phyloP scores from a whole-genome alignment of 2,888 invertebrate genomes.

The Agriopis aurantiaria region DNA sequence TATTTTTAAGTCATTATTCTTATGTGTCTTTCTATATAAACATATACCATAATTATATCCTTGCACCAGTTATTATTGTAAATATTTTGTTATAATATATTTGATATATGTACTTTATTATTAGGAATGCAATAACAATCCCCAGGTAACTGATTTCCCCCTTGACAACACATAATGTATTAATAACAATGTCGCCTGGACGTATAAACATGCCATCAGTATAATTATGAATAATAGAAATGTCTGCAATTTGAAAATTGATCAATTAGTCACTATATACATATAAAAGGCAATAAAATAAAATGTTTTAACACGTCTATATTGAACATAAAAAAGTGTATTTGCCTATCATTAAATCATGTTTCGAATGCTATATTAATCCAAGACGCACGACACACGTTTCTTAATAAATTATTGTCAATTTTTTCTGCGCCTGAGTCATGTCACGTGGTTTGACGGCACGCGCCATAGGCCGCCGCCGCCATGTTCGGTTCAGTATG shows the following conservation, averaged over 20 bases:
- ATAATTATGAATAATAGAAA: constrained; percentile 34
- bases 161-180: not conserved
- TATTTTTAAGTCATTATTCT: not conserved
- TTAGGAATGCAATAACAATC: constrained; percentile 12
- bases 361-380: constrained; percentile 53
- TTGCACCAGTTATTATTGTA: not conserved
- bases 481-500: not conserved
- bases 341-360: constrained; percentile 50
- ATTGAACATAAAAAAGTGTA: constrained; percentile 33
- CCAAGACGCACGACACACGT: constrained; percentile 46
- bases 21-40: not conserved
- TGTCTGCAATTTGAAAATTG: constrained; percentile 32
- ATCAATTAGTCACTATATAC: constrained; percentile 32
- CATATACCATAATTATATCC: too few relatives aligned
- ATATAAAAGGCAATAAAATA: constrained; percentile 41
- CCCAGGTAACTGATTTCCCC: not conserved
- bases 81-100: not conserved
- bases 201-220: constrained; percentile 8
- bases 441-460: constrained; percentile 47
- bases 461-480: constrained; percentile 50
- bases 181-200: constrained; percentile 11
- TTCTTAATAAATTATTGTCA: constrained; percentile 48
- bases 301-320: constrained; percentile 43
- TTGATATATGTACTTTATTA: constrained; percentile 17
- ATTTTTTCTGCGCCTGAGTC: constrained; percentile 53